Percentiles rank a stretch among this genome's conserved stretches.
Conservation (phyloP, 2,113 vertebrate species). For the Laterallus jamaicensis region DNA sequence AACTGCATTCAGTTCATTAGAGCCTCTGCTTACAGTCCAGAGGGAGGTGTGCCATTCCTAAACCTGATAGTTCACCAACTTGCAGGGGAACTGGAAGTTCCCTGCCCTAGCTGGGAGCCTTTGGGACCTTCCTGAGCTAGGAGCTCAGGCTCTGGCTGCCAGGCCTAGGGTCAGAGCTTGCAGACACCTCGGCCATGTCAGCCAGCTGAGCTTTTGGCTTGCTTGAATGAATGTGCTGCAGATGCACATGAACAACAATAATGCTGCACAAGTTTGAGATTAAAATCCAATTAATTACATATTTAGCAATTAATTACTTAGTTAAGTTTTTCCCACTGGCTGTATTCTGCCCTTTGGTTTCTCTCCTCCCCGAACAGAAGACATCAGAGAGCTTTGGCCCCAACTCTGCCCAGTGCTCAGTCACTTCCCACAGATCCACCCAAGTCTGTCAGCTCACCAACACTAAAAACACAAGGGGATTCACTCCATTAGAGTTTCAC, state of each 20-base stretch:
- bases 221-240: neutral
- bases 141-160: neutral
- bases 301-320: neutral
- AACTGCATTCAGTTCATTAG: neutral
- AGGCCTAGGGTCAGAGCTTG: neutral
- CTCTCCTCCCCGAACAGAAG: neutral
- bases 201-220: neutral
- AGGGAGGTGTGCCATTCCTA: neutral
- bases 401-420: neutral
- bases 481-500: neutral
- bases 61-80: neutral
- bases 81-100: neutral
- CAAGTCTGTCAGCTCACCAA: neutral
- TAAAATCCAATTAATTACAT: neutral
- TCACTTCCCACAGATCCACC: neutral
- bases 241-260: neutral
- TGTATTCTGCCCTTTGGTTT: neutral
- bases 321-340: accelerated
- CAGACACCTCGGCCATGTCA: accelerated
- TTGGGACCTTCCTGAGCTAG: neutral
- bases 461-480: neutral
- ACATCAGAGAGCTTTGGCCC: neutral
- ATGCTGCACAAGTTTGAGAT: neutral
- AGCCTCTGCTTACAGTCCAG: neutral
- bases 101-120: neutral